Base-by-base conservation (phyloP, 2,113 vertebrate species). In the Sylvilagus bachmani region DNA sequence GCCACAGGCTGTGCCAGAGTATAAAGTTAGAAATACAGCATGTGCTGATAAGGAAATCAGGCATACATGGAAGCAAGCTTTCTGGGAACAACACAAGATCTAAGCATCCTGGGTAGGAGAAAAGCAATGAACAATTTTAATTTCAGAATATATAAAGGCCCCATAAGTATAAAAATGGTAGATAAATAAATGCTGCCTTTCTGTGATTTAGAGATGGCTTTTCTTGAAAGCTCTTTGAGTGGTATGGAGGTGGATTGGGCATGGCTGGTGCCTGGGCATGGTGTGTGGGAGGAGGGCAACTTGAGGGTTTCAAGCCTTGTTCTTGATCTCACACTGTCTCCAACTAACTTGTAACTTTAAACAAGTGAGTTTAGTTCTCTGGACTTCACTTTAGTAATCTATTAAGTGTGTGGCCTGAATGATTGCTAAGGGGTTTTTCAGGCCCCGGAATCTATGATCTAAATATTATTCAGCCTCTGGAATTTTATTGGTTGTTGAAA, bases 401-500 rank as follows among this genome's bases (percentile, higher is more conserved):
- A 19, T n/a, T 74, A 89, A 79, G 55, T 44, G 22, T 75, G 21
- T 82, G 17, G 67, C 22, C 19, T 73, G 13, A 17, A n/a, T 82
- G 62, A 85, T 53, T 85, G 90, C 81, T 79, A 31, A 91, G n/a
- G 31, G 77, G 38, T 36, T 66, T 91, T 79, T 53, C 74, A 33
- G 55, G 38, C 67, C 71, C 70, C 0, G 31, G 36, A 77, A 22
- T 71, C 44, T 78, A 29, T 55, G 62, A 77, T 62, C 58, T 77
- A 78, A 95, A 87, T 79, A 22, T 78, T 61, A 22, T 25, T 22
- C 74, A 73, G 66, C 24, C 33, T 95, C 74, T 80, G 67, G n/a
- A 82, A 86, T 89, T 83, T 85, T 71, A 79, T 78, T 96, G 64
- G 69, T 70, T 87, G 19, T 36, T 66, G 75, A 83, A 96, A 93